These are phyloP conservation scores for Bagarius yarrelli DNA, from an alignment of 2,113 vertebrate genomes.

Conservation along the genomic window DNA sequence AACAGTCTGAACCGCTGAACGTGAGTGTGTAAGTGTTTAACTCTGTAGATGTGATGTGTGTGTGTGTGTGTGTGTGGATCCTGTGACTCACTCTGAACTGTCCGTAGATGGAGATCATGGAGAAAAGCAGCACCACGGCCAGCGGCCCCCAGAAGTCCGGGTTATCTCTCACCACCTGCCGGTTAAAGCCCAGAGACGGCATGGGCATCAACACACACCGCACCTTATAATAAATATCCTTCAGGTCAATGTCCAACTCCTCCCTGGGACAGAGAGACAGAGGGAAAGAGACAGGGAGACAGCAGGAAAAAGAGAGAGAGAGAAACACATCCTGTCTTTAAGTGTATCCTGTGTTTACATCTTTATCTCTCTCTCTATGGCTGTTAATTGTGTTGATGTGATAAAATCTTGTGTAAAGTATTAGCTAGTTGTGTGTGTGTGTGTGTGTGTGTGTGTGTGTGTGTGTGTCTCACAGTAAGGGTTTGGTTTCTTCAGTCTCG, in stretches of 20 bases:
- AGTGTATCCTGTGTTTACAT: too few species aligned
- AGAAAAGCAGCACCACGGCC: constrained; percentile 95
- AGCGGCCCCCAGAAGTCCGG: constrained; percentile 98
- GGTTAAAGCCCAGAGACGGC: constrained; percentile 96
- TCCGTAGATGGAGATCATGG: constrained; percentile 97
- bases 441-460: too few species aligned
- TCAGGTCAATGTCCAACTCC: constrained; percentile 94
- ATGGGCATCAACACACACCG: constrained; percentile 98
- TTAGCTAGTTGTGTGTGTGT: too few species aligned
- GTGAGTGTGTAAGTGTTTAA: too few species aligned
- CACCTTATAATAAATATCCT: constrained; percentile 99
- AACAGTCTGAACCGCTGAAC: too few species aligned
- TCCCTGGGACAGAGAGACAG: constrained; percentile 69
- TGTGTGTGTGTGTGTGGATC: not conserved
- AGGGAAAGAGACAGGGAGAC: constrained; percentile 9
- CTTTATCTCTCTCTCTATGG: too few species aligned
- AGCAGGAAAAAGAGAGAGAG: not conserved
- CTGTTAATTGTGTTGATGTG: too few species aligned
- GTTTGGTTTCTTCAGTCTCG: constrained; percentile 88
- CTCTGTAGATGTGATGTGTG: too few species aligned
- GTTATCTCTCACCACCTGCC: constrained; percentile 97
- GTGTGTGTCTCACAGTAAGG: constrained; percentile 89
- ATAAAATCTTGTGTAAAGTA: too few species aligned
- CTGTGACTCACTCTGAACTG: constrained; percentile 87
- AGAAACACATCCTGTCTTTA: too few species aligned